phyloP scores from a whole-genome alignment of 2,113 vertebrate species.

The Bubo blakistoni region DNA sequence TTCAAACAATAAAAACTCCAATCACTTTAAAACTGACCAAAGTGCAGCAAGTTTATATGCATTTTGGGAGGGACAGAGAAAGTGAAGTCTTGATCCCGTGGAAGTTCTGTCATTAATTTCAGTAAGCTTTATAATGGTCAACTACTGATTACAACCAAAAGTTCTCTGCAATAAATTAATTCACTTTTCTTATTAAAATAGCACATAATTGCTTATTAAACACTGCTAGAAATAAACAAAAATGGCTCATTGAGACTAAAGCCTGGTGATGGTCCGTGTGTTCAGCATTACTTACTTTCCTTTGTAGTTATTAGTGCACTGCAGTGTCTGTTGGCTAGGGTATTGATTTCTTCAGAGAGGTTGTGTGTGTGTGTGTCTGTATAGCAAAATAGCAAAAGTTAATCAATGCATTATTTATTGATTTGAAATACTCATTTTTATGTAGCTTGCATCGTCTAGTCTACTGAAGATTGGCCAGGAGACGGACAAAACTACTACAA shows the following conservation, averaged over 20 bases:
- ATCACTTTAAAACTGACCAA: background rate
- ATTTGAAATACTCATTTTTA: background rate
- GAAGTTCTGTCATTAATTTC: background rate
- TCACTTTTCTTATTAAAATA: background rate
- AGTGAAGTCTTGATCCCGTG: background rate
- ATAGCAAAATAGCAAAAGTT: background rate
- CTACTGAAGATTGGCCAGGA: constrained; percentile 98
- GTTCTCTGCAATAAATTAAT: background rate
- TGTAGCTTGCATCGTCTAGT: constrained; percentile 94
- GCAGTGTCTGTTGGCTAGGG: background rate
- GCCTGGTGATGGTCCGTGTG: background rate
- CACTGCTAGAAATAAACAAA: background rate
- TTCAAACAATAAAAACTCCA: background rate
- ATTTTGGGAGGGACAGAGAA: background rate
- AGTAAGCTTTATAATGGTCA: background rate
- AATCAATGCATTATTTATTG: background rate
- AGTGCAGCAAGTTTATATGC: background rate
- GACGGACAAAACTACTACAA: constrained; percentile 96
- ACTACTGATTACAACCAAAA: background rate
- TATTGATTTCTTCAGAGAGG: background rate
- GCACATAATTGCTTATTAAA: background rate
- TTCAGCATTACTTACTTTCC: background rate
- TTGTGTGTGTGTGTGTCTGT: background rate
- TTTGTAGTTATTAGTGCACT: background rate
- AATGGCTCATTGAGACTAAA: background rate